phyloP scores from a whole-genome alignment of 2,113 vertebrate genomes.

The Dissostichus mawsoni region DNA sequence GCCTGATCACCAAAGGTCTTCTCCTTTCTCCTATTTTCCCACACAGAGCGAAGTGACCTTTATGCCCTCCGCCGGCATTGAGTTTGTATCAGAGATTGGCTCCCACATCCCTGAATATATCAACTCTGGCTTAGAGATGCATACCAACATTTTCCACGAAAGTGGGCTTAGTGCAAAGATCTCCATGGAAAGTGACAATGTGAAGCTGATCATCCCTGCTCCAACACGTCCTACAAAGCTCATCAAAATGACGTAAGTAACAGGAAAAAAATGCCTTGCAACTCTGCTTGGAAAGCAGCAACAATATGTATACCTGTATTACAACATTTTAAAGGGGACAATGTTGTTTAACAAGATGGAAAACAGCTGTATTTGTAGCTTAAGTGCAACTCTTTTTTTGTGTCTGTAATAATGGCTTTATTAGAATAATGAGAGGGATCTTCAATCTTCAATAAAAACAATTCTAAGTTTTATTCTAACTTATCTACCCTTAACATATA shows the following conservation, averaged over 20 bases:
- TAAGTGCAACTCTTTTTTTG: too few species aligned
- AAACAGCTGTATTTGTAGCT: neutral
- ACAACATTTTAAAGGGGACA: neutral
- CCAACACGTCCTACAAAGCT: conserved; percentile 85
- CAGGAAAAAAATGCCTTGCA: neutral
- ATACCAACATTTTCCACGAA: conserved; percentile 91
- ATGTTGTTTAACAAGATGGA: neutral
- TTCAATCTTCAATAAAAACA: neutral
- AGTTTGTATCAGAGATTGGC: conserved; percentile 90
- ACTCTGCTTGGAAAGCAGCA: neutral
- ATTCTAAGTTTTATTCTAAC: neutral
- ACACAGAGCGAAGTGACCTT: conserved; percentile 84
- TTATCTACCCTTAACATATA: conserved; percentile 62
- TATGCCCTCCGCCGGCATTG: conserved; percentile 90
- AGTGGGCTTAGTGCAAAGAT: conserved; percentile 84
- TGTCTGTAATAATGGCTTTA: neutral
- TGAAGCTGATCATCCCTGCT: conserved; percentile 89
- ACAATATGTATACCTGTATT: neutral
- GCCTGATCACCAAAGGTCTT: neutral
- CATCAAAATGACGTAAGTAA: conserved; percentile 87
- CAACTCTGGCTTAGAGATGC: conserved; percentile 88
- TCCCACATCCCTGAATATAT: conserved; percentile 88
- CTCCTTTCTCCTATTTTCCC: conserved; percentile 57
- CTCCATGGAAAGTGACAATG: conserved; percentile 74
- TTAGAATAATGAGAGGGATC: neutral